phyloP scores from a whole-genome alignment of 2,113 vertebrate species.

The Mormyrus lacerda region DNA sequence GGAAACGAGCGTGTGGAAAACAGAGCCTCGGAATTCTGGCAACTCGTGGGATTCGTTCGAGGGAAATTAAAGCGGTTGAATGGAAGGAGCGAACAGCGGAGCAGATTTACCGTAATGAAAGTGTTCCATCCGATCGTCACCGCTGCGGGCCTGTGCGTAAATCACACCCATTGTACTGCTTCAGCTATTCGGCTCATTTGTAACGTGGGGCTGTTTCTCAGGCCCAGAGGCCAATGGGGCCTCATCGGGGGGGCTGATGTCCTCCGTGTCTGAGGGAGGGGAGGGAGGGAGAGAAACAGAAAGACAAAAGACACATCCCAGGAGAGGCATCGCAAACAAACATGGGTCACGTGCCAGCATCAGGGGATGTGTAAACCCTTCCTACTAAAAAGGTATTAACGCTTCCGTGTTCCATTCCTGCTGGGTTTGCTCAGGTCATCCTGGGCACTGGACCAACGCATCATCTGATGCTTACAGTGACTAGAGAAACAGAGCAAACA shows the following conservation, averaged over 20 bases:
- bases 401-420: neutral
- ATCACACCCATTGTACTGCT: constrained; percentile 10
- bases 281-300: neutral
- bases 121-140: constrained; percentile 7
- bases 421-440: neutral
- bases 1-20: neutral
- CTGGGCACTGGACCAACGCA: neutral
- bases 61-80: constrained; percentile 6
- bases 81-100: neutral
- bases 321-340: neutral
- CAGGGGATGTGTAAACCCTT: neutral
- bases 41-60: neutral
- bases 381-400: neutral
- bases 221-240: neutral
- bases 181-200: neutral
- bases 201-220: neutral
- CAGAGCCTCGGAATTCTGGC: neutral
- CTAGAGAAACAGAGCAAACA: neutral
- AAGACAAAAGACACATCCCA: neutral
- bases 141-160: neutral
- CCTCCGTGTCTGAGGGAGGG: neutral
- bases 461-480: neutral
- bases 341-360: neutral
- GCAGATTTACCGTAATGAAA: constrained; percentile 2
- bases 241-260: neutral